Base-by-base conservation (phyloP, 1,140 invertebrate genomes). In the Drosophila parvula region DNA sequence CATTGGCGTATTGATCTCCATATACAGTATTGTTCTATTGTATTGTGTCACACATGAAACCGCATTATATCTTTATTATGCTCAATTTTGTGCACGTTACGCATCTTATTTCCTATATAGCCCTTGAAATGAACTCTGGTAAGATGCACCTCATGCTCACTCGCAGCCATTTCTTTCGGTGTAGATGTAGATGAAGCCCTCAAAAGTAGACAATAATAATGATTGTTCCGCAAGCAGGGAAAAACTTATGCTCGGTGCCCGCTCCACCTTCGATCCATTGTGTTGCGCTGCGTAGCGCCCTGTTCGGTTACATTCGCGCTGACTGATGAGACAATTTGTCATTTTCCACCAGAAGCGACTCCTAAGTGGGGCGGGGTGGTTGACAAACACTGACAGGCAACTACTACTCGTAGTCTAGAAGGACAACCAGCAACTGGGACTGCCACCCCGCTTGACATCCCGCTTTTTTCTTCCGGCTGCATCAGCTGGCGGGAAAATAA, bases 271-370 rank as follows among this genome's bases (percentile, higher is more conserved):
- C 44, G 51, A 34, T 59, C 65, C 69, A 71, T 59, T 73, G 69
- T 71, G 44, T 34, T 71, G n/a, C 30, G 43, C 30, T 53, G 44
- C 59, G 36, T 50, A 38, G 9, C 18, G 60, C 16, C 50, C 70
- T 50, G 48, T 44, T 73, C 28, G 71, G 50, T 59, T 79, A 60
- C 60, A 74, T 74, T 74, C 65, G 45, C 59, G 38, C 69, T 81
- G 84, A 89, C 81, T 74, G 67, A 89, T 89, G 78, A 84, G 74
- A 89, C 84, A 89, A 89, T 90, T 89, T 89, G 84, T 89, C 84
- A 89, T 89, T 84, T 75, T 38, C 38, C 83, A 60, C 81, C 85
- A 89, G 84, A 84, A 65, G 84, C 80, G 84, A 83, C 83, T 61
- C 30, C 18, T 27, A 32, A 11, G 45, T 30, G 36, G 36, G 27